Base-by-base conservation (phyloP, 2,797 vertebrate genomes). In the Apogon talboti region DNA sequence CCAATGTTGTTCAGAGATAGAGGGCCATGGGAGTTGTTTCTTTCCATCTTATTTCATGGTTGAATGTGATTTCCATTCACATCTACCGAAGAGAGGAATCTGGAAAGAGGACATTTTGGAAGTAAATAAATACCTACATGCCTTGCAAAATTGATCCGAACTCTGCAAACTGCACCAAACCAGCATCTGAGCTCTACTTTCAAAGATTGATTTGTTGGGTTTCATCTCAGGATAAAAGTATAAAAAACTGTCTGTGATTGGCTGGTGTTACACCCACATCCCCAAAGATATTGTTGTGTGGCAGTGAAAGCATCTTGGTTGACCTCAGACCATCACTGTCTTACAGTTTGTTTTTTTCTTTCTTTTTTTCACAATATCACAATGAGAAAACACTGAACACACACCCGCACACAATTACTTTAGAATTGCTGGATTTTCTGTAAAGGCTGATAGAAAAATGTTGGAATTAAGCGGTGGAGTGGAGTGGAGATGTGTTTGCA, bases 61-160 rank as follows among this genome's bases (percentile, higher is more conserved):
- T n/a, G n/a, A n/a, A n/a, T n/a, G n/a, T n/a, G n/a, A n/a, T n/a
- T n/a, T n/a, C n/a, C n/a, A n/a, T n/a, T n/a, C n/a, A n/a, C n/a
- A n/a, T n/a, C n/a, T n/a, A n/a, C n/a, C n/a, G n/a, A n/a, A n/a
- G n/a, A 74, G 44, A 59, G 18, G 57, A 53, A 76, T 60, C 21
- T 52, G 30, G 21, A 73, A 74, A 53, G n/a, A n/a, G 54, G 16
- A 58, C 66, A 46, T 30, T 66, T 51, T 38, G 33, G n/a, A 63
- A 41, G 52, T 41, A 79, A 79, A 78, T 49, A 67, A 67, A 70
- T 72, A 53, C 73, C 51, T 51, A 42, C 16, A 46, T 67, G 69
- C 43, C 47, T 24, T 18, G 6, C 18, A 57, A 40, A 66, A 33
- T 63, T 57, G 4, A 58, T 56, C 2, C 52, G 33, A 37, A 72